These are phyloP conservation scores for Falco columbarius DNA, from an alignment of 2,797 vertebrate genomes.

Conservation along the genomic window DNA sequence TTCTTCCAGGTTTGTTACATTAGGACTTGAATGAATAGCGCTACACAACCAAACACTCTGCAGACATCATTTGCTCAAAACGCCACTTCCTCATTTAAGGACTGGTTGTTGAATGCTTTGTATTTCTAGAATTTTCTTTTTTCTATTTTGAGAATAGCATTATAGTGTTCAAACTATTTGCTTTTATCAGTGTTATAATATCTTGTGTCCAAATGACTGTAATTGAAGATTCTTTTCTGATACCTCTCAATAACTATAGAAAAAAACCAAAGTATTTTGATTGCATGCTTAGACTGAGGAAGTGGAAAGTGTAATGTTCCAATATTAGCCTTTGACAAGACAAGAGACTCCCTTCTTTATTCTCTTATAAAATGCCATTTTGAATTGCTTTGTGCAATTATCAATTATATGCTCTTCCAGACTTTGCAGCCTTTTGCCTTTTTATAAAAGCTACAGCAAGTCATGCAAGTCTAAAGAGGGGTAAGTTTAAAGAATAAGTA, in stretches of 20 bases:
- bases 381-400: not conserved
- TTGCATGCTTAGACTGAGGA: not conserved
- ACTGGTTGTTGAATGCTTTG: not conserved
- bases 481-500: not conserved
- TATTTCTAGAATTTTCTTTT: not conserved
- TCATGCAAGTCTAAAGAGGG: not conserved
- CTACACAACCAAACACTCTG: not conserved
- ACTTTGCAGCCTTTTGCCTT: not conserved
- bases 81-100: not conserved
- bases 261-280: not conserved
- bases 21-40: not conserved
- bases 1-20: not conserved
- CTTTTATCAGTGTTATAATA: not conserved
- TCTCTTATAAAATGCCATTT: not conserved
- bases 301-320: not conserved
- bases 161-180: not conserved
- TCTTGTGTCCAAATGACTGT: not conserved
- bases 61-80: conserved; percentile 6
- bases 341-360: not conserved
- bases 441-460: not conserved
- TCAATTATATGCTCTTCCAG: not conserved
- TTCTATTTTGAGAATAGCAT: not conserved
- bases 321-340: not conserved
- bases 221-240: conserved; percentile 5
- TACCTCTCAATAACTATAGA: not conserved